phyloP scores from a whole-genome alignment of 2,888 invertebrate species.

The Drosophila subsilvestris region DNA sequence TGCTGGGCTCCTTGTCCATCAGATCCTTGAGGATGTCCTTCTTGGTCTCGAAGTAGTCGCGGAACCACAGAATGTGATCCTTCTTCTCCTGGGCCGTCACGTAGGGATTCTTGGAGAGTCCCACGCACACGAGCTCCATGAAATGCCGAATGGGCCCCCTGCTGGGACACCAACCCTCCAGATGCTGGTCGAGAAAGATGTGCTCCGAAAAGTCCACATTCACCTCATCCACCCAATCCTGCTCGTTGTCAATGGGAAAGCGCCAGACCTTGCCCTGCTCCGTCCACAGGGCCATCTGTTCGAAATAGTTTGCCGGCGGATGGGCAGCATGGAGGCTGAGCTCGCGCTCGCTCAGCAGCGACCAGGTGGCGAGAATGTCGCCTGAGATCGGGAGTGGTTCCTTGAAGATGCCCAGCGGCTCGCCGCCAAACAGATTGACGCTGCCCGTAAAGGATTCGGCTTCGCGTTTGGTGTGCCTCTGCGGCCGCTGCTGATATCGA shows the following conservation, averaged over 20 bases:
- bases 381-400: slow-evolving; percentile 64
- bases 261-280: slow-evolving; percentile 97
- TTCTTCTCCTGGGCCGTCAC: slow-evolving; percentile 94
- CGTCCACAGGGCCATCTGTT: slow-evolving; percentile 97
- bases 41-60: slow-evolving; percentile 93
- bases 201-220: slow-evolving; percentile 95
- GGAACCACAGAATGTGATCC: slow-evolving; percentile 96
- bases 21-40: slow-evolving; percentile 87
- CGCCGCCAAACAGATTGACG: slow-evolving; percentile 87
- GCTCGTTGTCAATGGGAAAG: slow-evolving; percentile 99
- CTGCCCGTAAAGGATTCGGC: slow-evolving; percentile 82
- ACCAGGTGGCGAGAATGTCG: slow-evolving; percentile 88
- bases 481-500: slow-evolving; percentile 45
- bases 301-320: slow-evolving; percentile 94
- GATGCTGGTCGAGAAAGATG: slow-evolving; percentile 93
- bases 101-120: slow-evolving; percentile 97
- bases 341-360: slow-evolving; percentile 87
- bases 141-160: slow-evolving; percentile 97
- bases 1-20: slow-evolving; percentile 64
- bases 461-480: slow-evolving; percentile 63
- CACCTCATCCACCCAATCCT: slow-evolving; percentile 89
- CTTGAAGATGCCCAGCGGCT: slow-evolving; percentile 88
- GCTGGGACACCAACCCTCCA: slow-evolving; percentile 95
- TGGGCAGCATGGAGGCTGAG: slow-evolving; percentile 88
- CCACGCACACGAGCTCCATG: slow-evolving; percentile 97